Percentiles rank a stretch among this genome's conserved stretches.
These are phyloP conservation scores for Macrocentrus cingulum DNA, from an alignment of 1,140 invertebrate genomes.

Conservation along the genomic window DNA sequence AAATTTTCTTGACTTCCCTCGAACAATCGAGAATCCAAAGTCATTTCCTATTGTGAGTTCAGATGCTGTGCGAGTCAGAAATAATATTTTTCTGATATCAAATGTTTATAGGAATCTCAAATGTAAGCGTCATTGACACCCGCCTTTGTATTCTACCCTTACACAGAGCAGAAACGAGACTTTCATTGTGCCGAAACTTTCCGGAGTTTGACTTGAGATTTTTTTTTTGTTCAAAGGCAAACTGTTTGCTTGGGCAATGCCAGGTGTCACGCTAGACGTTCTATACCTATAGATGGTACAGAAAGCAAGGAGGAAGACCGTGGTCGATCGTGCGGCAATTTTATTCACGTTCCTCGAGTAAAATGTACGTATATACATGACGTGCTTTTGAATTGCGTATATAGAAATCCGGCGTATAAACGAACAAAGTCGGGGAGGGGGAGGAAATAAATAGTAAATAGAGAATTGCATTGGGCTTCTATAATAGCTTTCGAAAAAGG, in stretches of 20 bases:
- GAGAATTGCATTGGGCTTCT: background rate
- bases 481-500: background rate
- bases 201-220: constrained; percentile 18
- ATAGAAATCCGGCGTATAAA: constrained; percentile 5
- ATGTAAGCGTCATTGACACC: too few relatives aligned
- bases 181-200: constrained; percentile 14
- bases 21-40: too few relatives aligned
- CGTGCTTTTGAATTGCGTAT: constrained; percentile 4
- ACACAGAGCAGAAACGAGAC: background rate
- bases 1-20: too few relatives aligned
- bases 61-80: too few relatives aligned
- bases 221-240: constrained; percentile 2
- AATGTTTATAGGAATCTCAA: too few relatives aligned
- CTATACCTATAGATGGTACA: constrained; percentile 1
- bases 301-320: constrained; percentile 2
- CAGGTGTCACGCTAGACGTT: constrained; percentile 14
- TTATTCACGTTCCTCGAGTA: constrained; percentile 11
- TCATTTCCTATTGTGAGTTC: too few relatives aligned
- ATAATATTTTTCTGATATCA: too few relatives aligned
- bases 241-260: constrained; percentile 8
- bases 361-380: background rate
- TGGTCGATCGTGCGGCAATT: constrained; percentile 19
- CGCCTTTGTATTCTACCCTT: background rate
- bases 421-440: constrained; percentile 12
- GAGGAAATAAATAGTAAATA: constrained; percentile 7